Evolutionary conservation across 2,888 invertebrate species (phyloP), one percentile per base, ranked within the genome.

Genomic region (Drosophila percnosoma): DNA sequence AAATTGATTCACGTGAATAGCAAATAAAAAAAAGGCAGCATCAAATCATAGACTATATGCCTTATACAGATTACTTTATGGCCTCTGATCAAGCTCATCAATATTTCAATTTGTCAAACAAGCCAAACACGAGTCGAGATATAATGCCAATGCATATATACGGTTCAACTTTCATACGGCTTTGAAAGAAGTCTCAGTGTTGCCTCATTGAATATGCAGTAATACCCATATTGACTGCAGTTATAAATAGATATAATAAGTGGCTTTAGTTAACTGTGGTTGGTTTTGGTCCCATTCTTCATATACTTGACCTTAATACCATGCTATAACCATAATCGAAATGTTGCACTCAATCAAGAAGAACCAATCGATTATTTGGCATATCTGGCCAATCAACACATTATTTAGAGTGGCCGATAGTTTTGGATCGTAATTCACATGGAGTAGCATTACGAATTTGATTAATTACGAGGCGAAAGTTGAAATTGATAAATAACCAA

Each of bases 401-500:
- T 79, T 51, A 79, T 75, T 75, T 72, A 55, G 53, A 51, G 15
- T 57, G 15, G 18, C 27, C 18, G 48, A 34, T 10, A 42, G 40
- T 10, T 29, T 31, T 40, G 27, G 38, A 57, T 67, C 40, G n/a
- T 60, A 31, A 51, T 59, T 42, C 34, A 33, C 31, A 57, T 62
- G 52, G 59, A 52, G 34, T n/a, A 52, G 64, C 72, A 68, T 74
- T 72, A 63, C 87, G 63, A 84, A 84, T 84, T 59, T 59, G 69
- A 61, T 68, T 87, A 85, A 87, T 80, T 74, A 71, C 64, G 34
- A 24, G 49, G 21, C 58, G 53, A 42, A 53, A 31, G 15, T 21
- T 57, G 18, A 34, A 42, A 40, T 38, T 60, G 33, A 60, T 42
- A 68, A 48, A 65, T 24, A 40, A 52, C 13, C 33, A 45, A 58